Percentiles rank a stretch among this genome's conserved stretches.
These are phyloP conservation scores for Eupithecia pulchellata DNA, from an alignment of 2,888 invertebrate species.

Conservation along the genomic window DNA sequence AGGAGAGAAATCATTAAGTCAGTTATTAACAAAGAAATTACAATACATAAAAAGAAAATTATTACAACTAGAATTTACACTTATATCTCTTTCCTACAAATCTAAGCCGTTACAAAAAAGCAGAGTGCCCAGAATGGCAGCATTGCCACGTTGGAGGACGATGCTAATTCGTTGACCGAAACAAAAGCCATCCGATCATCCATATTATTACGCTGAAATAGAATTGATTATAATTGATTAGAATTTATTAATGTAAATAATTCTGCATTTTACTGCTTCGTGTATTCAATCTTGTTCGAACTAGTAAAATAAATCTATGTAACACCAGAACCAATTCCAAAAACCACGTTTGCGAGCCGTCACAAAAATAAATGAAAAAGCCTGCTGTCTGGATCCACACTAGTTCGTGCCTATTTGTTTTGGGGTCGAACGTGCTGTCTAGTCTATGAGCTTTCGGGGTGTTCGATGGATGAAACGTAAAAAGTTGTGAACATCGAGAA, in stretches of 20 bases:
- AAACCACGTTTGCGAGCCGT: not conserved
- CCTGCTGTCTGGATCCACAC: conserved; percentile 4
- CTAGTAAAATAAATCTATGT: not conserved
- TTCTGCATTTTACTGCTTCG: not conserved
- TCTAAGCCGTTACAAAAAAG: too few relatives aligned
- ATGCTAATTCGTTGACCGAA: too few relatives aligned
- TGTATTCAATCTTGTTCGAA: not conserved
- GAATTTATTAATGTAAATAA: not conserved
- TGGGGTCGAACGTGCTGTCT: conserved; percentile 19
- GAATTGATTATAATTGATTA: too few relatives aligned
- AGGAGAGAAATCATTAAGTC: too few relatives aligned
- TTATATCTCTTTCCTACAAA: too few relatives aligned
- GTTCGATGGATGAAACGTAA: not conserved
- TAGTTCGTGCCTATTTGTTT: conserved; percentile 22
- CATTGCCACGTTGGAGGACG: too few relatives aligned
- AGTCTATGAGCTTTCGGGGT: not conserved
- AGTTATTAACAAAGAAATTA: too few relatives aligned
- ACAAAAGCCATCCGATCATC: too few relatives aligned
- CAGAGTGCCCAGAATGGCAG: too few relatives aligned
- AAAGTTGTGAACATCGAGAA: not conserved
- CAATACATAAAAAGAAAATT: too few relatives aligned
- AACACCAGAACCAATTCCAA: not conserved
- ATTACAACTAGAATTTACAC: too few relatives aligned
- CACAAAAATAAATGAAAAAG: conserved; percentile 26
- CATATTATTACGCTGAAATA: too few relatives aligned